A percentile compares a stretch with the other conserved stretches of the same genome.
phyloP scores from a whole-genome alignment of 2,888 invertebrate species.

The Acrobasis consociella region DNA sequence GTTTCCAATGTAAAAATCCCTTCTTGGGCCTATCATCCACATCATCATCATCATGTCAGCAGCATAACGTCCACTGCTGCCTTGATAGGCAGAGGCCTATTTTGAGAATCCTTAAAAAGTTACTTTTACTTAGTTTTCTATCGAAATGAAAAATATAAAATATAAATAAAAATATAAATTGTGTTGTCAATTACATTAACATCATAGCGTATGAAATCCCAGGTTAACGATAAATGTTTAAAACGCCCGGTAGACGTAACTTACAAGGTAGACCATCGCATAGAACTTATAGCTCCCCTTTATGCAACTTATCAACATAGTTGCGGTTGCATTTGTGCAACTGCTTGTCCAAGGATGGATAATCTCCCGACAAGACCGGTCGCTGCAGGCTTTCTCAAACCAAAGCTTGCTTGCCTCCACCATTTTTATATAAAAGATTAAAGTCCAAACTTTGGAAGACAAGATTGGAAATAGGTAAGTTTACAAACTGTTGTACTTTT shows the following conservation, averaged over 20 bases:
- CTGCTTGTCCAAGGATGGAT: slow-evolving; percentile 77
- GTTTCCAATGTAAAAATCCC: too few relatives aligned
- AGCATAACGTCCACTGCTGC: too few relatives aligned
- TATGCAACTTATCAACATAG: slow-evolving; percentile 70
- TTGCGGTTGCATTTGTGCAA: slow-evolving; percentile 65
- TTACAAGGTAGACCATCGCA: slow-evolving; percentile 78
- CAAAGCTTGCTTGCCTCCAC: slow-evolving; percentile 77
- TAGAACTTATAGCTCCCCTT: slow-evolving; percentile 78
- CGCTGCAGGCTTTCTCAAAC: slow-evolving; percentile 70
- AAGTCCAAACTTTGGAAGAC: slow-evolving; percentile 13
- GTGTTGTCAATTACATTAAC: not conserved
- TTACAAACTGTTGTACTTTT: too few relatives aligned
- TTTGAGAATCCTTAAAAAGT: too few relatives aligned
- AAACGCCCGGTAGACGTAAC: slow-evolving; percentile 38
- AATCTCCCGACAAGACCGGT: slow-evolving; percentile 61
- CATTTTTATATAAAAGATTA: slow-evolving; percentile 48
- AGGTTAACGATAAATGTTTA: too few relatives aligned
- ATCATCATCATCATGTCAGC: too few relatives aligned
- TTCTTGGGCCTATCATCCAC: too few relatives aligned
- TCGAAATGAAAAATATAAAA: too few relatives aligned
- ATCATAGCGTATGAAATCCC: too few relatives aligned
- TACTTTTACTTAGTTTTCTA: too few relatives aligned
- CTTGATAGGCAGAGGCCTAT: too few relatives aligned
- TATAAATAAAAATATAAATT: too few relatives aligned
- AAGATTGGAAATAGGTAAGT: not conserved